Evolutionary conservation across 2,797 vertebrate species (phyloP).

Genomic region (Sebastes dallii): DNA sequence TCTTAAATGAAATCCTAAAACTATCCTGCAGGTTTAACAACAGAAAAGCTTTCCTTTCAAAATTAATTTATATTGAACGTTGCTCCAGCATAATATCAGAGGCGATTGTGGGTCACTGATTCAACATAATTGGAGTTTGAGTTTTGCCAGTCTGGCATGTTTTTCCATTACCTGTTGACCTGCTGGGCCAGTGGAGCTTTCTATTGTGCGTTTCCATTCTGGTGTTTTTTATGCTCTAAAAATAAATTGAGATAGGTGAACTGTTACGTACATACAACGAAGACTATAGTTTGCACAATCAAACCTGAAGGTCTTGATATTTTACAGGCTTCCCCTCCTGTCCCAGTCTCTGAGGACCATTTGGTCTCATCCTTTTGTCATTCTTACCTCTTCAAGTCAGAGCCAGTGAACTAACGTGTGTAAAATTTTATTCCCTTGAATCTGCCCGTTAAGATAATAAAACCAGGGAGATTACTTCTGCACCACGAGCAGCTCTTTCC

Average conservation of each 20-base stretch:
- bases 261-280: background rate
- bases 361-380: background rate
- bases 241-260: background rate
- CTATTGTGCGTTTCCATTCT: background rate
- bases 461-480: constrained; percentile 33
- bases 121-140: constrained; percentile 5
- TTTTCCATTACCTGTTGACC: constrained; percentile 15
- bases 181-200: background rate
- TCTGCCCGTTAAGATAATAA: constrained; percentile 11
- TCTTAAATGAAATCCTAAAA: background rate
- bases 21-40: too few relatives aligned
- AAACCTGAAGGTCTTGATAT: background rate
- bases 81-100: background rate
- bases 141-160: constrained; percentile 5
- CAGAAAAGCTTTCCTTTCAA: background rate
- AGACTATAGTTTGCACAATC: background rate
- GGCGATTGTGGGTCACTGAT: background rate
- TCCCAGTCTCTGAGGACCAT: background rate
- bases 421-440: background rate
- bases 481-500: background rate
- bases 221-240: background rate
- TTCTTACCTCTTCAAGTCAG: background rate
- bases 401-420: background rate
- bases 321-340: background rate
- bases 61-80: background rate